A percentile compares a stretch with the other conserved stretches of the same genome.
These are phyloP conservation scores for Dinocampus coccinellae DNA, from an alignment of 2,888 invertebrate genomes.

Conservation along the genomic window DNA sequence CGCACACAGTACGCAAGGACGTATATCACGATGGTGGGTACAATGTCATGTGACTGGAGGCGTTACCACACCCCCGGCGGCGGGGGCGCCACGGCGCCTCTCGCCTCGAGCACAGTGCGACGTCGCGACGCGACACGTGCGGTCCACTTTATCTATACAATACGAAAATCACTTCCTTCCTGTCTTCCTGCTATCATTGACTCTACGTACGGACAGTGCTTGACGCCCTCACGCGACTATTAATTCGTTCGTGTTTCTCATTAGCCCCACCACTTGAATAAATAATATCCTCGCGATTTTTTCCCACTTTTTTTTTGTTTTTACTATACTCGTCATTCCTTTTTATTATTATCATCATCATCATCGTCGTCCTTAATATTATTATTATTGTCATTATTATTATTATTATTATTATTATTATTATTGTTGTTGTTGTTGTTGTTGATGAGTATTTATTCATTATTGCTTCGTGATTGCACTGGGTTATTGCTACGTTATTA, in stretches of 20 bases:
- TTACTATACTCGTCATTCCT: no score
- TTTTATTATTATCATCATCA: no score
- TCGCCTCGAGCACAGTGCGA: constrained; percentile 69
- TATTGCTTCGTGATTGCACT: no score
- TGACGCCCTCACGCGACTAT: constrained; percentile 16
- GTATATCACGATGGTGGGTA: constrained; percentile 26
- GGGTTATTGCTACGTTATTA: no score
- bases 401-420: background rate
- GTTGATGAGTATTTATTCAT: background rate
- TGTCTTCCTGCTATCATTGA: constrained; percentile 40
- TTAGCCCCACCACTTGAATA: background rate
- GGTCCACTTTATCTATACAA: constrained; percentile 57
- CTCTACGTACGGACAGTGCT: constrained; percentile 5
- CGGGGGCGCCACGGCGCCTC: constrained; percentile 57
- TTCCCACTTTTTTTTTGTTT: background rate
- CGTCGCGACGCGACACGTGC: constrained; percentile 70
- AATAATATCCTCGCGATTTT: background rate
- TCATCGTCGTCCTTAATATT: no score
- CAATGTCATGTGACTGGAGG: constrained; percentile 63
- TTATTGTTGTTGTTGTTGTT: background rate
- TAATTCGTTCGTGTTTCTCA: constrained; percentile 6
- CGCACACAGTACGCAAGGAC: constrained; percentile 18
- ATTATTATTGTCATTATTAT: background rate
- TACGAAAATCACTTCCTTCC: constrained; percentile 55
- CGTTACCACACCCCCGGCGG: constrained; percentile 64